Base-by-base conservation (phyloP, 2,797 vertebrate genomes). In the Sebastes wilsoni region DNA sequence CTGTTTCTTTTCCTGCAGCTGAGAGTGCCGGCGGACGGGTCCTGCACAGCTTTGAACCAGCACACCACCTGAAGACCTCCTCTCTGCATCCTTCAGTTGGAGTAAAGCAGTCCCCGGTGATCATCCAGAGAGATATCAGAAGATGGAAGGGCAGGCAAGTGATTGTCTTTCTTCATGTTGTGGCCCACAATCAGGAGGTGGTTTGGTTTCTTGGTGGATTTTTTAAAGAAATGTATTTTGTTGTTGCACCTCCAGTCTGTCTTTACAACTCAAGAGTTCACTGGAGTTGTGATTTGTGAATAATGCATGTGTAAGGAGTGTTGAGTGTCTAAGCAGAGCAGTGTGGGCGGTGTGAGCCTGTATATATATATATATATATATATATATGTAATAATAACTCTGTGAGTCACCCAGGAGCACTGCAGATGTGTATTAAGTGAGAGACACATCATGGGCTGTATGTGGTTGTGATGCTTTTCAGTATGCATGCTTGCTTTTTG, bases 101-200 rank as follows among this genome's bases (percentile, higher is more conserved):
- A 16, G 64, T 27, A 5, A 18, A 28, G n/a, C 16, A 0, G 7
- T 62, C 9, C 7, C 1, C 13, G 10, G 5, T 5, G 12, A 49
- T 14, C 58, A 2, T 1, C 10, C 25, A 20, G 6, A 30, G 11
- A 12, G 6, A 5, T 6, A 6, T 22, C 1, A 72, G 72, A 88
- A 85, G 30, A 94, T 94, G 93, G 92, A 91, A 56, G 85, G 42
- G 0, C 76, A 92, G 87, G 93, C 12, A 64, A 90, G 93, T 75
- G 61, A 1, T 60, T 27, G 12, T 77, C 10, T 22, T 5, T 5
- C 23, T 16, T 13, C 28, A 12, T n/a, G 7, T 2, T 12, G 14
- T 49, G 70, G 42, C 38, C 11, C 34, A 46, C 62, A 54, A 46
- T 23, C 42, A 66, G 22, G 58, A 11, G 4, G 11, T 3, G 23